phyloP scores from a whole-genome alignment of 2,888 invertebrate species.

The Tetrapedia diversipes region DNA sequence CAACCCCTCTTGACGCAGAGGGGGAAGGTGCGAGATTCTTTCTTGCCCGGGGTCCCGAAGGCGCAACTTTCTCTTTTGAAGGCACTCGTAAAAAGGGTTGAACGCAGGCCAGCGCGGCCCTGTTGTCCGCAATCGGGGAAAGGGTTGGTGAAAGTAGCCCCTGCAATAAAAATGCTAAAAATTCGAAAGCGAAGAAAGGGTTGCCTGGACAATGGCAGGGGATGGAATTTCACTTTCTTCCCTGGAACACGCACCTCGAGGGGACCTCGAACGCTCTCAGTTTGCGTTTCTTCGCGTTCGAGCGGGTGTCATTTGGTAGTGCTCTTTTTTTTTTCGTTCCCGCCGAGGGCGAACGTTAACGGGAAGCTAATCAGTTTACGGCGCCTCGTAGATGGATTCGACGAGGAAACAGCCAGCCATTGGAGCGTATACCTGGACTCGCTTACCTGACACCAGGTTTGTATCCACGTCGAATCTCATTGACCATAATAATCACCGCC shows the following conservation, averaged over 20 bases:
- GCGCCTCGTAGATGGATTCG: constrained; percentile 69
- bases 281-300: constrained; percentile 58
- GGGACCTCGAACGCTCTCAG: constrained; percentile 48
- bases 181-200: constrained; percentile 75
- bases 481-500: constrained; percentile 15
- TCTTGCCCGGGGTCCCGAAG: constrained; percentile 2
- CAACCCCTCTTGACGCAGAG: neutral
- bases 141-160: constrained; percentile 64
- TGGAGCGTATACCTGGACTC: constrained; percentile 6
- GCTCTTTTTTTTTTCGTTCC: neutral
- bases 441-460: constrained; percentile 41
- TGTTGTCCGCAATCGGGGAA: constrained; percentile 42
- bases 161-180: constrained; percentile 68
- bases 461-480: neutral
- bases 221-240: constrained; percentile 76
- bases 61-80: constrained; percentile 52
- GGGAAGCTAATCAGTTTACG: constrained; percentile 74
- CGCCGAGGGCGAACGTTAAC: constrained; percentile 22
- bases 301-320: neutral
- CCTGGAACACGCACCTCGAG: constrained; percentile 1
- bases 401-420: neutral
- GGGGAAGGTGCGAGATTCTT: constrained; percentile 10
- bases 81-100: constrained; percentile 71
- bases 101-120: constrained; percentile 35
- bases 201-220: constrained; percentile 66